phyloP scores from a whole-genome alignment of 2,113 vertebrate genomes.

The Manacus vitellinus region DNA sequence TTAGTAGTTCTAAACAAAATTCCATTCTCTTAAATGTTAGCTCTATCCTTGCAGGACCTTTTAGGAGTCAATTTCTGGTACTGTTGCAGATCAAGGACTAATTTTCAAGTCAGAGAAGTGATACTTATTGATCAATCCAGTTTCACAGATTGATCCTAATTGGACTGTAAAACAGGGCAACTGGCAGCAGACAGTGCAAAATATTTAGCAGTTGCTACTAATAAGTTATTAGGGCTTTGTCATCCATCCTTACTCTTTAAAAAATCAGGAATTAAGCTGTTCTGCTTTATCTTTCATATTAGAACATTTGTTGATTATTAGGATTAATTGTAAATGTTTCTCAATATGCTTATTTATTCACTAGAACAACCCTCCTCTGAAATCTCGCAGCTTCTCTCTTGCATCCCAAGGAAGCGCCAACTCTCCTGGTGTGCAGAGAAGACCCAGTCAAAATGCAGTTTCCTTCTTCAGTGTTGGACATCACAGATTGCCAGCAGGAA shows the following conservation, averaged over 20 bases:
- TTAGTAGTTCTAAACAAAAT: neutral
- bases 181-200: neutral
- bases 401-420: slow-evolving; percentile 91
- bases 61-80: neutral
- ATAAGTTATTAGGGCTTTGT: neutral
- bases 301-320: neutral
- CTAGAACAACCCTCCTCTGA: slow-evolving; percentile 94
- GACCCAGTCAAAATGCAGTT: slow-evolving; percentile 87
- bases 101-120: neutral
- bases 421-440: slow-evolving; percentile 88
- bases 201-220: neutral
- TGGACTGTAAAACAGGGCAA: neutral
- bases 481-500: slow-evolving; percentile 83
- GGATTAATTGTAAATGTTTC: slow-evolving; percentile 39
- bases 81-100: neutral
- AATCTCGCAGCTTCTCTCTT: slow-evolving; percentile 93
- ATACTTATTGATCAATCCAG: neutral
- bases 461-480: slow-evolving; percentile 84
- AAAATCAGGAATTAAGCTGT: neutral
- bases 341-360: slow-evolving; percentile 67
- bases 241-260: neutral
- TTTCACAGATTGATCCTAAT: neutral
- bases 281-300: neutral
- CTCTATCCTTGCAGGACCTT: neutral
- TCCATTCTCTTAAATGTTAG: neutral